Percentiles rank a stretch among this genome's conserved stretches.
Conservation (phyloP, 1,140 invertebrate species). For the Nephila pilipes region DNA sequence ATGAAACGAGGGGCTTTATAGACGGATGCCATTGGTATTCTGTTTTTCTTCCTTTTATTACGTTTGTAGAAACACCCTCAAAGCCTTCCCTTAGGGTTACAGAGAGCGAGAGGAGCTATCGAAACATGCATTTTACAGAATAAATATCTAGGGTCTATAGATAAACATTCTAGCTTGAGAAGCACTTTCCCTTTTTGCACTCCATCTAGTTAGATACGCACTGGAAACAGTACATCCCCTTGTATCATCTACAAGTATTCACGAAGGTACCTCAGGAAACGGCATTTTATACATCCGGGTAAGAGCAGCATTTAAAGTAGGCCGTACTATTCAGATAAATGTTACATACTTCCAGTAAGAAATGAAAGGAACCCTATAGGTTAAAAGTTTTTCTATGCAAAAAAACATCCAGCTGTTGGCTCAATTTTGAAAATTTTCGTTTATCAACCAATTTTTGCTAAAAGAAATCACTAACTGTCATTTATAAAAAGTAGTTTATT, state of each 20-base stretch:
- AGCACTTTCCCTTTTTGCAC: slow-evolving; percentile 34
- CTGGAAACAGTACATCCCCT: slow-evolving; percentile 11
- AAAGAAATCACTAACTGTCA: neutral
- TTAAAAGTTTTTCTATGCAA: neutral
- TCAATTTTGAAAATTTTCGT: neutral
- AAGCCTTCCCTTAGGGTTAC: slow-evolving; percentile 20
- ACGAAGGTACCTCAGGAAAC: neutral
- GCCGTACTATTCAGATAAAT: neutral
- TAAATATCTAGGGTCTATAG: slow-evolving; percentile 32
- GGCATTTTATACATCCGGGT: neutral
- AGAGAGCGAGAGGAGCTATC: slow-evolving; percentile 16
- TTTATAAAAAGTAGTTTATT: no score
- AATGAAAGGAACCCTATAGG: neutral
- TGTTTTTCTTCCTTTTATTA: neutral
- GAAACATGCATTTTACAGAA: slow-evolving; percentile 43
- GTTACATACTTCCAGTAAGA: neutral
- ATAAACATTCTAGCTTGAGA: slow-evolving; percentile 22
- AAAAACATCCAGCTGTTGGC: neutral
- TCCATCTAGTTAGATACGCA: slow-evolving; percentile 20
- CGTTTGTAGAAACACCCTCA: neutral
- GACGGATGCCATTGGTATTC: neutral
- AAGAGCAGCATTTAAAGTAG: slow-evolving; percentile 14
- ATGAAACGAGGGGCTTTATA: slow-evolving; percentile 44
- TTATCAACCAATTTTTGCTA: neutral
- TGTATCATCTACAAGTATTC: neutral